phyloP scores from a whole-genome alignment of 2,113 vertebrate species.

The Chaetura pelagica region DNA sequence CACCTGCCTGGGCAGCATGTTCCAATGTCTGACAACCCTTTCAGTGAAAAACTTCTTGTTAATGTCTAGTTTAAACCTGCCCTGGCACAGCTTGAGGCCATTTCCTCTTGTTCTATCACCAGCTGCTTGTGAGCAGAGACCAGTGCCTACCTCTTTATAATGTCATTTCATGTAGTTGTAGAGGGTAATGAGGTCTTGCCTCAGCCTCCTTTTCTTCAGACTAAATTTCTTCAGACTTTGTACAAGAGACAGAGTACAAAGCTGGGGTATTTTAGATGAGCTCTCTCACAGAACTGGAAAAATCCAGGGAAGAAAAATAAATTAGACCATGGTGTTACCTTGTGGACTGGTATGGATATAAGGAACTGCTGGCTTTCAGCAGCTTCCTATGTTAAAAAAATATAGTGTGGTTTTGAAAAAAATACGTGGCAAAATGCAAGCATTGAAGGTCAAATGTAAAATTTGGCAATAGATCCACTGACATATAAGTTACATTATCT shows the following conservation, averaged over 20 bases:
- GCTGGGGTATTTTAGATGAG: neutral
- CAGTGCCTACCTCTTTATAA: too few relatives aligned
- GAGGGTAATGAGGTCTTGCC: too few relatives aligned
- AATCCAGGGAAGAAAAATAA: neutral
- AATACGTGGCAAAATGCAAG: neutral
- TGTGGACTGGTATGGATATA: neutral
- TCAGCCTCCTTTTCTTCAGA: too few relatives aligned
- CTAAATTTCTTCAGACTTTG: neutral
- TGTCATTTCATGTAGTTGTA: too few relatives aligned
- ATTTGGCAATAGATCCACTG: neutral
- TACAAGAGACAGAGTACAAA: neutral
- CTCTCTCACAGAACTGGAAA: neutral
- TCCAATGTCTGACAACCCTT: too few relatives aligned
- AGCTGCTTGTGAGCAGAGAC: too few relatives aligned
- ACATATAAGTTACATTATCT: neutral
- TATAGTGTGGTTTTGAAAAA: neutral
- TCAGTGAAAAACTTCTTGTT: too few relatives aligned
- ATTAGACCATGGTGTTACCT: neutral
- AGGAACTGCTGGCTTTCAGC: neutral
- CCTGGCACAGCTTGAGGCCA: too few relatives aligned
- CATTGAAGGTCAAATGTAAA: neutral
- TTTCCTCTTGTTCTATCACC: too few relatives aligned
- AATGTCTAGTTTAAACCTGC: too few relatives aligned
- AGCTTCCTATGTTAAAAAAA: neutral
- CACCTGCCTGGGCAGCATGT: too few relatives aligned